These are phyloP conservation scores for Cavia aperea DNA, from an alignment of 2,113 vertebrate genomes.

Conservation along the genomic window DNA sequence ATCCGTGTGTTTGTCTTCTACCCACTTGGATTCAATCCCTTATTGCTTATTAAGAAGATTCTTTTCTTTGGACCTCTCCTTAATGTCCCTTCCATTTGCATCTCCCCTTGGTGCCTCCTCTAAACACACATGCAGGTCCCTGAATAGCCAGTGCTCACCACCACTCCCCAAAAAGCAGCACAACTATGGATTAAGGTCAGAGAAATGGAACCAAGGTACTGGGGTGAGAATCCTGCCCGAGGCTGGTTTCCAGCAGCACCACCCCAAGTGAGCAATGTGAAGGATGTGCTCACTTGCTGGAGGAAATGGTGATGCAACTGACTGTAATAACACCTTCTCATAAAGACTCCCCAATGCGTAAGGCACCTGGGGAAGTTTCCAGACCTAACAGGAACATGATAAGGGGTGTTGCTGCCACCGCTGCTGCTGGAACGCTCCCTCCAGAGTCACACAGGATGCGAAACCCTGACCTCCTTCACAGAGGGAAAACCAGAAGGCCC, in stretches of 20 bases:
- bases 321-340: neutral
- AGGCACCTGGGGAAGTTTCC: fast-evolving
- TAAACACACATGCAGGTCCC: neutral
- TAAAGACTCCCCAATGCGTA: fast-evolving
- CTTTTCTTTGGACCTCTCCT: neutral
- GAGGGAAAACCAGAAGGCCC: neutral
- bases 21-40: no score
- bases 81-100: neutral
- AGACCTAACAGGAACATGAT: neutral
- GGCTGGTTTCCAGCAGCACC: neutral
- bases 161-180: neutral
- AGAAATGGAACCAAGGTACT: neutral
- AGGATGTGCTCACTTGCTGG: neutral
- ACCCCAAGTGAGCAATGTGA: neutral
- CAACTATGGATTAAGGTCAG: neutral
- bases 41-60: neutral
- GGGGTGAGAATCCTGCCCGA: neutral
- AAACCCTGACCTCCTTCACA: neutral
- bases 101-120: neutral
- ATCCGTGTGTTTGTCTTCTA: neutral
- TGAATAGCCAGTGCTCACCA: neutral
- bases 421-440: neutral
- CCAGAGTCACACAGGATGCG: no score
- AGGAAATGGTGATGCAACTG: neutral
- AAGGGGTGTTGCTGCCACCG: neutral